Base-by-base conservation (phyloP, 2,888 invertebrate genomes). In the Amphipyra tragopoginis region DNA sequence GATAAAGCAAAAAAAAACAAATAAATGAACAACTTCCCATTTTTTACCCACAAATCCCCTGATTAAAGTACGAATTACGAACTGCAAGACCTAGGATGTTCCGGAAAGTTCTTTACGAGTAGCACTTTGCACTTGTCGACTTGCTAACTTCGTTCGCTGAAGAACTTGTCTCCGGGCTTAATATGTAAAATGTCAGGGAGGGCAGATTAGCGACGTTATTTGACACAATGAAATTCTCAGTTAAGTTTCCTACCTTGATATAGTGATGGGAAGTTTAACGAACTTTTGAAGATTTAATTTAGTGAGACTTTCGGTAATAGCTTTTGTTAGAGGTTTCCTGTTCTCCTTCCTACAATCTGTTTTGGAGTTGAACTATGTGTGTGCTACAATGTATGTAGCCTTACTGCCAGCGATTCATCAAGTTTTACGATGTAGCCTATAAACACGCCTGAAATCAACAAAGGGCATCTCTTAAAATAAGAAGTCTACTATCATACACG, bases 171-270 rank as follows among this genome's bases (percentile, higher is more conserved):
- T 76, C 50, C 33, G 29, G 33, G 71, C 80, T 86, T 88, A 87
- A 89, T 88, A 89, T 87, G 88, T 90, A 87, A 88, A 90, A 88
- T 85, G 87, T 88, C 84, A 87, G 82, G 49, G 77, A 74, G 69
- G 69, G 50, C 75, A 85, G 88, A 90, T 90, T 88, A 90, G 82
- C 84, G 70, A 80, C 81, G 79, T 82, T 85, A 82, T 85, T 86
- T 83, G 80, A 78, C 76, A 85, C 84, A 86, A 86, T 83, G 80
- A 83, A 84, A 86, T 83, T 80, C 78, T 59, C 71, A 57, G 55
- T 66, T 64, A 72, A 85, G 79, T 84, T 85, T 79, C 67, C 63
- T 72, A 72, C 61, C 65, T 65, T 62, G 53, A 52, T 58, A 50
- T 68, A 71, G 63, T 72, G 68, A 61, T 67, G 71, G 62, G 62